These are phyloP conservation scores for Sebastes iracundus DNA, from an alignment of 2,797 vertebrate genomes.

Conservation along the genomic window DNA sequence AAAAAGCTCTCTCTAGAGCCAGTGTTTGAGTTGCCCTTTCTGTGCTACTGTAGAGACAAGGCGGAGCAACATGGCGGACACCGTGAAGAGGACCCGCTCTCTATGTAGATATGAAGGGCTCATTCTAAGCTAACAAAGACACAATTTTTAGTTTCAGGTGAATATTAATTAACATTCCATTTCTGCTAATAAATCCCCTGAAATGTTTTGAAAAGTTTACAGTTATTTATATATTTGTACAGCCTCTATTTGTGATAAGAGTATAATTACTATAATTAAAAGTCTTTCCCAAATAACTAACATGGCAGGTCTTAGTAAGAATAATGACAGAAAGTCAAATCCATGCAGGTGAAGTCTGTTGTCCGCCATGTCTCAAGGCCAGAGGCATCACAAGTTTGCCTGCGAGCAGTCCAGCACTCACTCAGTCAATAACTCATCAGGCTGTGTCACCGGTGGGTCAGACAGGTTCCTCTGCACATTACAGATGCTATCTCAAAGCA, in stretches of 20 bases:
- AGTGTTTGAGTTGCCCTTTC: too few relatives aligned
- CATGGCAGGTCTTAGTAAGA: not conserved
- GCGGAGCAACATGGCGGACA: too few relatives aligned
- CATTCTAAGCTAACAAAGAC: too few relatives aligned
- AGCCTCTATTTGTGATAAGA: not conserved
- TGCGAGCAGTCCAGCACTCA: constrained; percentile 4
- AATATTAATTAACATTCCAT: too few relatives aligned
- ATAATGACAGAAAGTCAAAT: constrained; percentile 5
- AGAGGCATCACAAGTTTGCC: not conserved
- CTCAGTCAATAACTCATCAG: constrained; percentile 21
- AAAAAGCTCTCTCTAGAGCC: too few relatives aligned
- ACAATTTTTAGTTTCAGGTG: too few relatives aligned
- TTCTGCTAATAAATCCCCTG: too few relatives aligned
- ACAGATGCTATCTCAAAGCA: constrained; percentile 65
- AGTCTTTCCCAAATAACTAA: not conserved
- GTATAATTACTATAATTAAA: not conserved
- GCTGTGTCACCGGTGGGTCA: constrained; percentile 14
- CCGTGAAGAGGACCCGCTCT: too few relatives aligned
- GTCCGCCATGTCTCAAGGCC: not conserved
- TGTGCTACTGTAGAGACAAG: too few relatives aligned
- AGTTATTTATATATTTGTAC: not conserved
- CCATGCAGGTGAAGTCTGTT: not conserved
- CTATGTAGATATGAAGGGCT: too few relatives aligned
- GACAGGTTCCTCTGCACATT: constrained; percentile 53
- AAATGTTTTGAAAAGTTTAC: not conserved